phyloP scores from a whole-genome alignment of 2,797 vertebrate genomes.

The Lepus townsendii region DNA sequence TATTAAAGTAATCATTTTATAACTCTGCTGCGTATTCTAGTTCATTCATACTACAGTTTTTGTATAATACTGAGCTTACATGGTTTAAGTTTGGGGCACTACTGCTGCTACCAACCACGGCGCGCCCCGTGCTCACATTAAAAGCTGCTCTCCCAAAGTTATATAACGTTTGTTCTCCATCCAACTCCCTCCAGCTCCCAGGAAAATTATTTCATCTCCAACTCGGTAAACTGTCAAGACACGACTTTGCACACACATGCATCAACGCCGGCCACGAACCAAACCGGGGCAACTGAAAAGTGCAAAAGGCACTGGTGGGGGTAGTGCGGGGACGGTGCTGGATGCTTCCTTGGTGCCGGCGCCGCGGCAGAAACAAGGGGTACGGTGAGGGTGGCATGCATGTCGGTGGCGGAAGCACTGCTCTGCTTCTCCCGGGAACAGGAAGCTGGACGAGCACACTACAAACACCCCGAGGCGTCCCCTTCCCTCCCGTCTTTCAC shows the following conservation, averaged over 20 bases:
- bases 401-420: background rate
- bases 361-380: conserved; percentile 34
- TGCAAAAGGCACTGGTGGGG: background rate
- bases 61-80: background rate
- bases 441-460: background rate
- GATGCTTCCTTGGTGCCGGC: background rate
- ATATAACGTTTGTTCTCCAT: conserved; percentile 62
- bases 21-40: background rate
- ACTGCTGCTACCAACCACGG: background rate
- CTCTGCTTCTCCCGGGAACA: background rate
- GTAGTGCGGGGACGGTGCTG: no score
- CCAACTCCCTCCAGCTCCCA: conserved; percentile 55
- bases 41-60: background rate
- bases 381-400: background rate
- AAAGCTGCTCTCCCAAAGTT: conserved; percentile 64
- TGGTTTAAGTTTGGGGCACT: background rate
- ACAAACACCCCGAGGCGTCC: background rate
- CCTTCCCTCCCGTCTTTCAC: background rate
- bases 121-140: background rate
- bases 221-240: background rate
- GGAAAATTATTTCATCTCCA: background rate
- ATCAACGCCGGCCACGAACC: background rate
- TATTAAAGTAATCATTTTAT: background rate
- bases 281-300: background rate
- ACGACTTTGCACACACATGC: background rate